Evolutionary conservation across 2,113 vertebrate genomes (phyloP).

Genomic region (Clarias magur): DNA sequence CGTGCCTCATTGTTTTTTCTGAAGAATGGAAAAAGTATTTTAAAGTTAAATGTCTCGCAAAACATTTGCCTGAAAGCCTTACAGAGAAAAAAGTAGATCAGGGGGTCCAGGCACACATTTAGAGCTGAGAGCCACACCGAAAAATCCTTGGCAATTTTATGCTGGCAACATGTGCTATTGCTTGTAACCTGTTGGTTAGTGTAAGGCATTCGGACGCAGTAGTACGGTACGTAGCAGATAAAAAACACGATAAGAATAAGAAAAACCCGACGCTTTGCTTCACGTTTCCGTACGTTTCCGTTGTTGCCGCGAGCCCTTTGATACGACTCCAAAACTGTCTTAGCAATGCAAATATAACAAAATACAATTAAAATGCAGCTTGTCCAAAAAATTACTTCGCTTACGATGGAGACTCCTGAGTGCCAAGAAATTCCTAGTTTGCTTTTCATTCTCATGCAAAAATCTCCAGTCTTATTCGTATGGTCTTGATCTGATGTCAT

Average conservation of each 20-base stretch:
- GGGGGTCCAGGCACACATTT: slow-evolving; percentile 75
- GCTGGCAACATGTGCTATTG: slow-evolving; percentile 48
- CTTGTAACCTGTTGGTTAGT: slow-evolving; percentile 63
- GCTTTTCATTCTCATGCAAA: slow-evolving; percentile 75
- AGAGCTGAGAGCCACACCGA: slow-evolving; percentile 73
- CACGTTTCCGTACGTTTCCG: slow-evolving; percentile 48
- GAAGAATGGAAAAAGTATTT: not conserved
- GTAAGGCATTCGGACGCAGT: slow-evolving; percentile 70
- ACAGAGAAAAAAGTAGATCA: slow-evolving; percentile 78
- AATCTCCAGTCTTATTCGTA: slow-evolving; percentile 21
- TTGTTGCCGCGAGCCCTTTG: slow-evolving; percentile 33
- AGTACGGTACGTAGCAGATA: slow-evolving; percentile 73
- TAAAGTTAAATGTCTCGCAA: not conserved
- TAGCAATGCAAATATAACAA: slow-evolving; percentile 73
- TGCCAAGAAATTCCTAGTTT: slow-evolving; percentile 65
- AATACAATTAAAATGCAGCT: slow-evolving; percentile 67
- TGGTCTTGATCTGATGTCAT: slow-evolving; percentile 70
- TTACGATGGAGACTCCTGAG: slow-evolving; percentile 60
- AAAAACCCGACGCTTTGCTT: slow-evolving; percentile 78
- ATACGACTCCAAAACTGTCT: slow-evolving; percentile 48
- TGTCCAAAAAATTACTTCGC: slow-evolving; percentile 80
- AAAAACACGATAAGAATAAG: slow-evolving; percentile 74
- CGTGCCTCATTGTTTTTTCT: not conserved
- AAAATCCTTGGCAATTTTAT: slow-evolving; percentile 67
- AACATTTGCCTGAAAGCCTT: not conserved